Conservation (phyloP, 2,797 vertebrate genomes). For the Sus cebifrons region DNA sequence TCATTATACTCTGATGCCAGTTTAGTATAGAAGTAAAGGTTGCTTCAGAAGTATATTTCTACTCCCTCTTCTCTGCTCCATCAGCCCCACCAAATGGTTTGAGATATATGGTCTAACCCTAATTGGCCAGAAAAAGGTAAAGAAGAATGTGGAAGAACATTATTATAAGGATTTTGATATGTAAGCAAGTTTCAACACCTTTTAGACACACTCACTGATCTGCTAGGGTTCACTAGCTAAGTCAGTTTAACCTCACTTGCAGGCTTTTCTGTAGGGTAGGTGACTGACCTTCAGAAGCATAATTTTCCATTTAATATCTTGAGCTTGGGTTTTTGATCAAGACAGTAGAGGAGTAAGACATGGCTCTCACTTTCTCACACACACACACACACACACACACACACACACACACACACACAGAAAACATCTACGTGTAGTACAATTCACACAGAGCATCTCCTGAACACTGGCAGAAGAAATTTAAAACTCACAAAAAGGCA, state of each 20-base stretch:
- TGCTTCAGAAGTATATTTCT: not conserved
- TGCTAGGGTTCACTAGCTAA: not conserved
- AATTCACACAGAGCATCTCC: too few relatives aligned
- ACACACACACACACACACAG: too few relatives aligned
- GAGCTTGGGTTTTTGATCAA: too few relatives aligned
- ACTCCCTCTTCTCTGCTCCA: not conserved
- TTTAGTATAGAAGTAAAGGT: not conserved
- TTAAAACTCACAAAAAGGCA: too few relatives aligned
- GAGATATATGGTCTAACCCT: not conserved
- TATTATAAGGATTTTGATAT: not conserved
- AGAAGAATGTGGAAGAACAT: constrained; percentile 3
- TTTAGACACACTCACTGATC: not conserved
- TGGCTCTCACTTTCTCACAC: too few relatives aligned
- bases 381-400: too few relatives aligned
- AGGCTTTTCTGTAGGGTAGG: not conserved
- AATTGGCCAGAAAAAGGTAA: not conserved
- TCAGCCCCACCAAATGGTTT: not conserved
- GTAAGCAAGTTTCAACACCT: not conserved
- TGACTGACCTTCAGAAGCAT: not conserved
- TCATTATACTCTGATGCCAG: not conserved
- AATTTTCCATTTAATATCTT: constrained; percentile 12
- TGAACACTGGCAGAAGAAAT: too few relatives aligned
- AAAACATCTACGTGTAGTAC: too few relatives aligned
- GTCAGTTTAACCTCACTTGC: not conserved
- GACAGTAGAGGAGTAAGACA: too few relatives aligned